Conservation (phyloP, 2,888 invertebrate species). For the Megastigmus dorsalis region DNA sequence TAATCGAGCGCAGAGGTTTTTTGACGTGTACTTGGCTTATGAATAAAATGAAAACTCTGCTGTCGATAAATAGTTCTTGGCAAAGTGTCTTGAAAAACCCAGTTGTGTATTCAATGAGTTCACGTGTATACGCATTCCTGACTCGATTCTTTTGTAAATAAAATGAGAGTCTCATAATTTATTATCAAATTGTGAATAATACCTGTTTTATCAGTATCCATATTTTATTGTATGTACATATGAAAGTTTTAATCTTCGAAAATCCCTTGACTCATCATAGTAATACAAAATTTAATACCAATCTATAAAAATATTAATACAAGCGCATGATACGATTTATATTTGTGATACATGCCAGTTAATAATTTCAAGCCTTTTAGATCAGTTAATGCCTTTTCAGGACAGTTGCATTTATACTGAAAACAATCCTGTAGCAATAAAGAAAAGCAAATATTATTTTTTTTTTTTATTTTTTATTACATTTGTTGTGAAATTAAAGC, state of each 20-base stretch:
- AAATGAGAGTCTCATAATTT: not conserved
- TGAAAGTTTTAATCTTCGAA: too few species aligned
- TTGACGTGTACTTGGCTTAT: not conserved
- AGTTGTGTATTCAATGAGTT: too few species aligned
- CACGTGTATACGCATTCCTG: too few species aligned
- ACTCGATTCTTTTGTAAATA: slow-evolving; percentile 20
- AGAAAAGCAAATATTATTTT: not conserved
- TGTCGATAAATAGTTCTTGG: not conserved
- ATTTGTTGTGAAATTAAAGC: slow-evolving; percentile 52
- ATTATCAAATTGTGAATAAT: not conserved
- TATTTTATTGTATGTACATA: too few species aligned
- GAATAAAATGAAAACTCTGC: not conserved
- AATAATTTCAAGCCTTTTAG: not conserved
- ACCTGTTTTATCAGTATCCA: not conserved
- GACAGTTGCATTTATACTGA: not conserved
- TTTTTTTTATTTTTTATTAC: slow-evolving; percentile 9
- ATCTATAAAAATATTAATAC: not conserved
- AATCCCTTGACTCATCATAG: slow-evolving; percentile 18
- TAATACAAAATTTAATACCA: not conserved
- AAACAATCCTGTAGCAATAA: not conserved
- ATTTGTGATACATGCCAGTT: slow-evolving; percentile 4
- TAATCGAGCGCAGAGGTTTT: not conserved
- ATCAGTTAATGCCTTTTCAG: not conserved
- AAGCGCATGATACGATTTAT: slow-evolving; percentile 25
- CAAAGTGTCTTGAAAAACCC: not conserved